Base-by-base conservation (phyloP, 2,888 invertebrate genomes). In the Gymnocheta viridis region DNA sequence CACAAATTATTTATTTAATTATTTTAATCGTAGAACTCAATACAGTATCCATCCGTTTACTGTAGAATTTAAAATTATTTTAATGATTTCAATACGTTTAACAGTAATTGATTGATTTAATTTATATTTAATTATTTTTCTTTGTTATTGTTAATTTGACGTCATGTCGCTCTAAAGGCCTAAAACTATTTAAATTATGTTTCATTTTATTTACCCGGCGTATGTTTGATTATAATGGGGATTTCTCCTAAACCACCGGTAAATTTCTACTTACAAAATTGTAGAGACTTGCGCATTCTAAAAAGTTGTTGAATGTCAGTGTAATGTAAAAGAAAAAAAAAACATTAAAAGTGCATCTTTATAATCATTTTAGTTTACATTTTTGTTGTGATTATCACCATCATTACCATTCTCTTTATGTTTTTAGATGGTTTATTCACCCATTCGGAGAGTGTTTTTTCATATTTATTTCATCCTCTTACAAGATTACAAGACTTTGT, bases 271-370 rank as follows among this genome's bases (percentile, higher is more conserved):
- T 74, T 64, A 4, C 32, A 72, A 56, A 44, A 72, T 84, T 87
- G 89, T 87, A 85, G 88, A 88, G 87, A 69, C 89, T 87, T 89
- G 89, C 89, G 89, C 88, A 85, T 27, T 86, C 54, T 0, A 19
- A 51, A 41, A 41, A 38, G 9, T 82, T 62, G 51, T 72, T 58
- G 66, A 67, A 27, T 54, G 12, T 58, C 44, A 51, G 41, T 41
- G 27, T 35, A 41, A 19, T 54, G 6, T 54, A 38, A 32, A 56
- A 35, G 29, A 67, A 56, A 22, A 19, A 24, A 27, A 1, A 17
- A 4, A 14, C 62, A 69, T 49, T 49, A 14, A 54, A 77, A 74
- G 56, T 67, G 85, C 69, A 79, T 72, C n/a, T 66, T 70, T 35
- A 14, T 60, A 49, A 58, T 32, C 22, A 62, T 17, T 72, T 66